Evolutionary conservation across 2,797 vertebrate species (phyloP), one percentile per base, ranked within the genome.

Genomic region (Parauchenoglanis ngamensis): DNA sequence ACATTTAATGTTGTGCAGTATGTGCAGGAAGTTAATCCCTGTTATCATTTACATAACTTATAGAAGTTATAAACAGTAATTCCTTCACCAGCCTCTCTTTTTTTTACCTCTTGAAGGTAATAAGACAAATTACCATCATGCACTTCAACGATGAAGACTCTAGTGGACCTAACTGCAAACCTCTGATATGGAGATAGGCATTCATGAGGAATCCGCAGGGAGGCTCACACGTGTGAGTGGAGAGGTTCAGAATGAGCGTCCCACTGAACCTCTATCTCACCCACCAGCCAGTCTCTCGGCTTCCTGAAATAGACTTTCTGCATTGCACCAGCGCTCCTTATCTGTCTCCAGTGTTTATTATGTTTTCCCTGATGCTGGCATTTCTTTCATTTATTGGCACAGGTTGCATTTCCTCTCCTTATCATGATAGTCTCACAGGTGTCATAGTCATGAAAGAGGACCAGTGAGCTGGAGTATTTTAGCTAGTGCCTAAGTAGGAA

Each of bases 221-320:
- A 77, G 52, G 52, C 83, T 80, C 7, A 4, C 2, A 23, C 28
- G 35, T 56, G 76, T 57, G 54, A 79, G 28, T 40, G 3, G 19
- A 52, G 73, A 83, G 68, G 86, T 86, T 85, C 54, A 88, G 56
- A 78, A 86, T 61, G 57, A 54, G 63, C 23, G 19, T 83, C 63
- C 85, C 67, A 85, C 86, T 31, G 28, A 54, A 49, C 52, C 79
- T 56, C 46, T 52, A 68, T 78, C 54, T 86, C 65, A 54, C 78
- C 81, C 73, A 54, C 90, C 89, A 92, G 90, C 92, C 93, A 86
- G 88, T 84, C 90, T 91, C 94, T 90, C 80, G 89, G 90, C 92
- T 90, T 94, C 95, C 94, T 92, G 93, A 96, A 96, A 96, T 95
- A 96, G 94, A 93, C 94, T 93, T 92, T 92, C 95, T 95, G 95